Base-by-base conservation (phyloP, 2,797 vertebrate genomes). In the Eptatretus atami region DNA sequence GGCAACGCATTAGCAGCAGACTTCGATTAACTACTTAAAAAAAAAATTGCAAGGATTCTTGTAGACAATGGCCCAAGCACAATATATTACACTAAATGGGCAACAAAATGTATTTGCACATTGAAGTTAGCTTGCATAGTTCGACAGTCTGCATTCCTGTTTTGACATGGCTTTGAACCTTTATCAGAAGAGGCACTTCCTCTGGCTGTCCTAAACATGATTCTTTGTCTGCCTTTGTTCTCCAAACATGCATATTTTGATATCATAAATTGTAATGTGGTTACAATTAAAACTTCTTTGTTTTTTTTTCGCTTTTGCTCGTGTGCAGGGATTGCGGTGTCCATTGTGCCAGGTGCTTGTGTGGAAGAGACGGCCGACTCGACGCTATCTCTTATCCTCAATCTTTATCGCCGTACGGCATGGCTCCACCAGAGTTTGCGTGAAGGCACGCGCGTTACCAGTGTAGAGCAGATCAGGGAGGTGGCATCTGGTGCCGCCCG, bases 341-440 rank as follows among this genome's bases (percentile, higher is more conserved):
- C 87, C 75, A 96, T 94, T 72, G 92, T 95, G 68, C 90, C 90
- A 0, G 88, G 86, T 0, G 88, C 88, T 0, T 85, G 86, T 0
- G 90, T 96, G 70, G 90, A 95, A 65, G 90, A 96, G 76, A 94
- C 85, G 0, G 90, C 88, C 0, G 88, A 96, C 72, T 95, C 90
- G 1, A 92, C 88, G 1, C 72, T 95, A 64, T 96, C 87, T 74
- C 88, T 93, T 67, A 79, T 95, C 68, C 81, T 96, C 44, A 95
- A 90, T 74, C 78, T 95, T 1, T 95, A 95, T 75, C 76, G 86
- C 24, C 74, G 86, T 14, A 92, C 87, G 80, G 86, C 87, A 1
- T 95, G 87, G 87, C 81, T 95, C 12, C 86, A 87, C 77, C 87
- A 95, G 77, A 83, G 83, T 1, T 79, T 95, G 72, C 77, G 86